Percentiles rank a stretch among this genome's conserved stretches.
Conservation (phyloP, 2,797 vertebrate genomes). For the Iguana delicatissima region DNA sequence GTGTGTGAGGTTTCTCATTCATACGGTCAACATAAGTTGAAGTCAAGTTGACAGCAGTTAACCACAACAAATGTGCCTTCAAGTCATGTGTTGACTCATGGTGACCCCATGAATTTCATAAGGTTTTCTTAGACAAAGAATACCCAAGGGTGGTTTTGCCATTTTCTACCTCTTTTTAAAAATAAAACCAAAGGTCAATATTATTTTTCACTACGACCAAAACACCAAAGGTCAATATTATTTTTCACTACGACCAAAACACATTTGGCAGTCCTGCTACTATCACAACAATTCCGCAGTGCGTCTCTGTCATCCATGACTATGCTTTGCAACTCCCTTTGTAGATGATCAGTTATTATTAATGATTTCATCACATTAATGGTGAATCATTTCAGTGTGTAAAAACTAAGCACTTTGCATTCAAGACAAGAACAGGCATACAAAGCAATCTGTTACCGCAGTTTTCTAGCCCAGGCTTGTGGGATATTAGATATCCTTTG, state of each 20-base stretch:
- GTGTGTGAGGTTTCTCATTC: too few relatives aligned
- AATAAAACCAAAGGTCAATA: not conserved
- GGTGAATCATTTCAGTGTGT: not conserved
- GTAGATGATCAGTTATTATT: not conserved
- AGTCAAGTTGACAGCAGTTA: too few relatives aligned
- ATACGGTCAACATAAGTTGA: too few relatives aligned
- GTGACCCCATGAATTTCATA: too few relatives aligned
- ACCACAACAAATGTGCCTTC: too few relatives aligned
- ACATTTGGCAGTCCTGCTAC: not conserved
- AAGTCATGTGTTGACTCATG: too few relatives aligned
- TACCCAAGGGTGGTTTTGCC: too few relatives aligned
- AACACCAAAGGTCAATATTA: not conserved
- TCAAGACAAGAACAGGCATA: not conserved
- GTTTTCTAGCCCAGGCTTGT: too few relatives aligned
- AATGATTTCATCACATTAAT: not conserved
- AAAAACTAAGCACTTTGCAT: not conserved
- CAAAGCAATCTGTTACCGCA: not conserved
- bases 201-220: not conserved
- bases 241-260: not conserved
- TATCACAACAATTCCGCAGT: not conserved
- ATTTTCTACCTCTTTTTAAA: too few relatives aligned
- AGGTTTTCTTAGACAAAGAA: too few relatives aligned
- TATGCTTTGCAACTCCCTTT: not conserved
- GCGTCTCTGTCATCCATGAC: not conserved
- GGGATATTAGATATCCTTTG: too few relatives aligned